A percentile compares a stretch with the other conserved stretches of the same genome.
Conservation (phyloP, 1,140 invertebrate genomes). For the Dendrolimus kikuchii region DNA sequence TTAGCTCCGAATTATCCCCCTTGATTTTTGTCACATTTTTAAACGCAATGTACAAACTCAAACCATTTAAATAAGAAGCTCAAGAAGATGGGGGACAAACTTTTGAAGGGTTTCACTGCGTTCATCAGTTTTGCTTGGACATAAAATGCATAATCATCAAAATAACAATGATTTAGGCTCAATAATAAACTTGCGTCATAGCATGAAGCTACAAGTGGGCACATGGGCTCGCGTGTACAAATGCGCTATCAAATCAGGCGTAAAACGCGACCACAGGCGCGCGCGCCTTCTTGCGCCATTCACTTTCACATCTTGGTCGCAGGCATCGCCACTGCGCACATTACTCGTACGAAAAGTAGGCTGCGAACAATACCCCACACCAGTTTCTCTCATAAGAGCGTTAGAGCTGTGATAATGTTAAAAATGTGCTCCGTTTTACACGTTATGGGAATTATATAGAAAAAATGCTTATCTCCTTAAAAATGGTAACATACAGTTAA, state of each 20-base stretch:
- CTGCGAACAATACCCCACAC: conserved; percentile 57
- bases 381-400: conserved; percentile 59
- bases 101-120: too few relatives aligned
- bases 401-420: too few relatives aligned
- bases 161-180: neutral
- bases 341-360: conserved; percentile 53
- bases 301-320: conserved; percentile 54
- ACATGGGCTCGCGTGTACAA: conserved; percentile 39
- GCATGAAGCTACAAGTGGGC: conserved; percentile 15
- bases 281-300: conserved; percentile 51
- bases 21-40: too few relatives aligned
- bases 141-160: conserved; percentile 1
- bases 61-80: too few relatives aligned
- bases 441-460: conserved; percentile 4
- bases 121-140: neutral
- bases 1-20: too few relatives aligned
- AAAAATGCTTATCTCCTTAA: conserved; percentile 2
- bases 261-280: conserved; percentile 45
- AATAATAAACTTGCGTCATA: conserved; percentile 19
- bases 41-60: too few relatives aligned
- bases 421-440: too few relatives aligned
- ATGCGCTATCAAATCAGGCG: conserved; percentile 39
- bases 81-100: too few relatives aligned
- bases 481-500: too few relatives aligned
- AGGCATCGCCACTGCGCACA: conserved; percentile 21